Percentiles rank a stretch among this genome's conserved stretches.
Conservation (phyloP, 2,113 vertebrate genomes). For the Telmatochromis sp. region DNA sequence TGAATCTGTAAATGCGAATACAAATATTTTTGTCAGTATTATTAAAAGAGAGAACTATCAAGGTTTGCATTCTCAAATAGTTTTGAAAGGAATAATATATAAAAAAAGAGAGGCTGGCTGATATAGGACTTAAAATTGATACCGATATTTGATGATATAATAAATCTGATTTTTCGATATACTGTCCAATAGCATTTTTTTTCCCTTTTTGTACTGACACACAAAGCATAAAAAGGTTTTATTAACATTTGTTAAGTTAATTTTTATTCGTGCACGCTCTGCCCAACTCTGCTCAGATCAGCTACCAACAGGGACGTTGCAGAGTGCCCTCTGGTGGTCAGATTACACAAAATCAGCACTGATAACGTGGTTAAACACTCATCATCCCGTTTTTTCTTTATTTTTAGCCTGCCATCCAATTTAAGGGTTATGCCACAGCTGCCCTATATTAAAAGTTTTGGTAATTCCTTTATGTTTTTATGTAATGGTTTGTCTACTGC, state of each 20-base stretch:
- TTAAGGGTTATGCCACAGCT: neutral
- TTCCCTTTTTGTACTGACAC: neutral
- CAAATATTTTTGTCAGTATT: neutral
- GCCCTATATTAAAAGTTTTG: neutral
- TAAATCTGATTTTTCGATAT: neutral
- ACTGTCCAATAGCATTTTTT: neutral
- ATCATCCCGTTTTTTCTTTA: neutral
- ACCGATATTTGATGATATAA: neutral
- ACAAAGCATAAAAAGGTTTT: neutral
- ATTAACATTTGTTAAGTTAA: neutral
- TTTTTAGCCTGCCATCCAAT: neutral
- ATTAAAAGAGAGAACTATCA: neutral
- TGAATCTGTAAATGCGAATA: neutral
- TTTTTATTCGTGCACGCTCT: fast-evolving
- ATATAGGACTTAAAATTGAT: neutral
- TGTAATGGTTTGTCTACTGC: neutral
- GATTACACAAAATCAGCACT: neutral
- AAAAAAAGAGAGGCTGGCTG: neutral
- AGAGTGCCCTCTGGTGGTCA: neutral
- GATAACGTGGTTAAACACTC: neutral
- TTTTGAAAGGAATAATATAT: neutral
- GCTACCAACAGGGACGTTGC: fast-evolving
- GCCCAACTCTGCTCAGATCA: neutral
- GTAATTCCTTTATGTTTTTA: neutral
- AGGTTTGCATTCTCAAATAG: neutral